Evolutionary conservation across 2,113 vertebrate species (phyloP), one percentile per base, ranked within the genome.

Genomic region (Austrofundulus limnaeus): DNA sequence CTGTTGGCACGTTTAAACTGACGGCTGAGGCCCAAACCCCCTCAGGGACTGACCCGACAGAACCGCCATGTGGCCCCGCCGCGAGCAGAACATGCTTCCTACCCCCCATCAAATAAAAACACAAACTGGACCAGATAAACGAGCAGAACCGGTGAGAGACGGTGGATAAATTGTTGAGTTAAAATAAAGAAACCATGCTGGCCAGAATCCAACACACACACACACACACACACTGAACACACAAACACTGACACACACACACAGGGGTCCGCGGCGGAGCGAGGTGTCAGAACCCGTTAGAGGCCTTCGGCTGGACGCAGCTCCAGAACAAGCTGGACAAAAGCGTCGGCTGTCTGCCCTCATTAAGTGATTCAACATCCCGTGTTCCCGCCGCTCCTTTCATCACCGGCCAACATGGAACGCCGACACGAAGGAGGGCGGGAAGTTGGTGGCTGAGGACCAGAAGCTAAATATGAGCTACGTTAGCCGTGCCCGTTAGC

Each of bases 361-460:
- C 82, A 86, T 92, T 91, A 89, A 85, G 80, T 87, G 88, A 91
- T 92, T 91, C 89, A 85, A 82, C 87, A 84, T 85, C 87, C 87
- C 81, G 66, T 87, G 88, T 87, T 88, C 85, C 76, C 66, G 52
- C 58, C 39, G 72, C 63, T 81, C 71, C 87, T 89, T 91, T 91
- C 87, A 90, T 91, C 82, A 71, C 47, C 39, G 65, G 76, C 83
- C 81, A 87, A 81, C n/a, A n/a, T n/a, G n/a, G n/a, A n/a, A n/a
- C 89, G 75, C 75, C 85, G 87, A 87, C 85, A 72, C 75, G 80
- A 74, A 83, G 83, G 81, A 75, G 66, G 77, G 83, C 75, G 77
- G 71, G 57, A 86, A 86, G 84, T 88, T 84, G 66, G 77, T 42
- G 83, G 78, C 75, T 24, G 63, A 72, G 81, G 70, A 83, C 78